These are phyloP conservation scores for Rhinophrynus dorsalis DNA, from an alignment of 2,797 vertebrate genomes.

Conservation along the genomic window DNA sequence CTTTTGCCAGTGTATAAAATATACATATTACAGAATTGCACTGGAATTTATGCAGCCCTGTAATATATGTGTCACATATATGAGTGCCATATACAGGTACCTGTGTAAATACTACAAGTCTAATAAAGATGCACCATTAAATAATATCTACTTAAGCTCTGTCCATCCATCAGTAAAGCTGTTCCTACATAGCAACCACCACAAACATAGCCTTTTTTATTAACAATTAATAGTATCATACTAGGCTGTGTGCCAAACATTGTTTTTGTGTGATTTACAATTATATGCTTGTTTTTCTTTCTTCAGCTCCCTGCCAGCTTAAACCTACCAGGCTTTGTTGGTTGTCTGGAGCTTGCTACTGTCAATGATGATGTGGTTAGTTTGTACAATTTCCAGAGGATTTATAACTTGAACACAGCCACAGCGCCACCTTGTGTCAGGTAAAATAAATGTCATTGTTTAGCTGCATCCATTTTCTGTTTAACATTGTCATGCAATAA, in stretches of 20 bases:
- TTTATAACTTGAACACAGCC: constrained; percentile 79
- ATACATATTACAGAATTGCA: too few relatives aligned
- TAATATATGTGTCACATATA: too few relatives aligned
- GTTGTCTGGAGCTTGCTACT: constrained; percentile 89
- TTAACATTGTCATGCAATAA: too few relatives aligned
- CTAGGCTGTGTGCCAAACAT: neutral
- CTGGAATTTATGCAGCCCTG: too few relatives aligned
- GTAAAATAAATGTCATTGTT: constrained; percentile 62
- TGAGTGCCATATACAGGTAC: too few relatives aligned
- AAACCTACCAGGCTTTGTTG: constrained; percentile 86
- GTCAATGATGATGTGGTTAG: constrained; percentile 93
- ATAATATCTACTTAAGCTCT: neutral
- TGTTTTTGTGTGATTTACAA: constrained; percentile 8
- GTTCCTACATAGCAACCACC: neutral
- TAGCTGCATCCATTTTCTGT: neutral
- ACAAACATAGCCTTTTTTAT: neutral
- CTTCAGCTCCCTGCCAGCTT: constrained; percentile 84
- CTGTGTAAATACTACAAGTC: too few relatives aligned
- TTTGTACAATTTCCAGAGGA: constrained; percentile 89
- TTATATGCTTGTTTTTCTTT: constrained; percentile 23
- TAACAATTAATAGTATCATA: neutral
- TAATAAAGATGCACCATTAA: neutral
- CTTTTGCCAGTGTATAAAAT: too few relatives aligned
- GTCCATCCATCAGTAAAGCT: neutral
- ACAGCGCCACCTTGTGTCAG: constrained; percentile 83